Evolutionary conservation across 2,797 vertebrate genomes (phyloP).

Genomic region (Mus spretus): DNA sequence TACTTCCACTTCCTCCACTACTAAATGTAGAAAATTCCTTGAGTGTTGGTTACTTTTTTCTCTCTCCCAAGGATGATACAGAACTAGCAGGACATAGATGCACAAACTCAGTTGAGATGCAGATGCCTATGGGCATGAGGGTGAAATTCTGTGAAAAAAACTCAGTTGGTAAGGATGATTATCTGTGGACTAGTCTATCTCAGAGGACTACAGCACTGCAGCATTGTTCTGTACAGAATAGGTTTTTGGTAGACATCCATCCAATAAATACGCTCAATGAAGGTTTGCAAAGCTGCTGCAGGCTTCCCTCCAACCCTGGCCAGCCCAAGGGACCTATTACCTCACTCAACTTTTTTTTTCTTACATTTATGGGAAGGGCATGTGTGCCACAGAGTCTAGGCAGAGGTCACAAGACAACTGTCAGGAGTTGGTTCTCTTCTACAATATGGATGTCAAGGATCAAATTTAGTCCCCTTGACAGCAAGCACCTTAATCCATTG

Average conservation of each 20-base stretch:
- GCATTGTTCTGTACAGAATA: background rate
- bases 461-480: background rate
- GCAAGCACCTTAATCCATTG: background rate
- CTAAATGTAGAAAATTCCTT: conserved; percentile 54
- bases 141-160: background rate
- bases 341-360: background rate
- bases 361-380: background rate
- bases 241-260: background rate
- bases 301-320: background rate
- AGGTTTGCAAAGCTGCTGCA: background rate
- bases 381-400: background rate
- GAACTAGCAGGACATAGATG: conserved; percentile 9
- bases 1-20: too few species aligned
- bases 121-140: conserved; percentile 11
- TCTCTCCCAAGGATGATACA: conserved; percentile 14
- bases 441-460: background rate
- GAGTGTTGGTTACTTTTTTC: conserved; percentile 34
- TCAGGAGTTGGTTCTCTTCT: background rate
- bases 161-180: background rate
- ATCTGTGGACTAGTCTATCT: background rate
- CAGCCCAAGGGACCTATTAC: background rate
- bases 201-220: background rate
- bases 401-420: background rate
- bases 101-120: conserved; percentile 34
- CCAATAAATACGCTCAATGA: background rate